Evolutionary conservation across 2,797 vertebrate species (phyloP), one percentile per base, ranked within the genome.

Genomic region (Ispidina picta): DNA sequence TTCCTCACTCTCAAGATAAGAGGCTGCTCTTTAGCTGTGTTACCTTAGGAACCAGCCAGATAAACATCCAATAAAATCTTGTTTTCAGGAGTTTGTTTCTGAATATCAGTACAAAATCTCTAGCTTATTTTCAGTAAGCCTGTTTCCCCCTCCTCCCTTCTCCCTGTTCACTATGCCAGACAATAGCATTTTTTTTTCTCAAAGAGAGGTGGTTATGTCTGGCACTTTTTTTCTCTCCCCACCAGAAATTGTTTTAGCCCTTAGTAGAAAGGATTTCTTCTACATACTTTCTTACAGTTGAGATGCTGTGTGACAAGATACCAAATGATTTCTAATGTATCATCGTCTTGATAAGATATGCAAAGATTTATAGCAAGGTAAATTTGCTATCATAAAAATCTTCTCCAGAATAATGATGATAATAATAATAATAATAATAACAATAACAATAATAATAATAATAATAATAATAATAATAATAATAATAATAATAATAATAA

Each of bases 11-110:
- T 95, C 75, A 62, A 95, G 95, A 97, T 96, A 96, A 95, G 94
- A 96, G 76, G 60, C 93, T 95, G 94, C 91, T 95, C 87, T 95
- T 97, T 92, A 96, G 83, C 95, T 85, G 87, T 82, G 94, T 97
- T 93, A 94, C 95, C 94, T 95, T 96, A 96, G 95, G 94, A 96
- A 96, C 90, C 91, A 93, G 90, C 63, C 87, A 94, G 95, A 96
- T 95, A 91, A 92, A 92, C 68, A 95, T 94, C 89, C 94, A 95
- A 58, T 95, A 74, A 92, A 84, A 72, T 84, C 66, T 89, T 92
- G 86, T 96, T 96, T 96, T 88, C 91, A 83, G 91, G 86, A 95
- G 82, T 90, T 94, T 89, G 66, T 93, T 96, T 93, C 88, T 83
- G 86, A 89, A 68, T 86, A 92, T 92, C 89, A 81, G 58, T 70